Evolutionary conservation across 2,797 vertebrate species (phyloP), one percentile per base, ranked within the genome.

Genomic region (Mionectes olivaceus): DNA sequence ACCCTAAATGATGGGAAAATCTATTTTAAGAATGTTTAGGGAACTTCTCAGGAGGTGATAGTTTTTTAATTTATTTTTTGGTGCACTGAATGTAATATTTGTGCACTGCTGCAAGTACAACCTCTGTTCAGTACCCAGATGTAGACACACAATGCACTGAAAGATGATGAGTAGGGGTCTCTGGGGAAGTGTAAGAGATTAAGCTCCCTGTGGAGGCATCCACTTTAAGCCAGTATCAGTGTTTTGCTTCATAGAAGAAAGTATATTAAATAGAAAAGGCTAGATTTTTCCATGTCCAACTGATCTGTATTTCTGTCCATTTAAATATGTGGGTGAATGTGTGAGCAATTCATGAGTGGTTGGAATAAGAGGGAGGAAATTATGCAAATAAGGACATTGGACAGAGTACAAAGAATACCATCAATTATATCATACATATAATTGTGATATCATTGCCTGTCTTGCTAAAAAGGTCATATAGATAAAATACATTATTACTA

Each of bases 11-110:
- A 95, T 60, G 30, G 39, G 25, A 90, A 92, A 91, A 79, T 73
- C 85, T 90, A 90, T 94, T 96, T 94, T 91, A 93, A 80, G 91
- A 82, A 96, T 84, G 87, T 88, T 94, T 28, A 22, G 90, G 83
- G 94, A 94, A 94, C 89, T 92, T 93, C 50, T 84, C 28, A 63
- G 63, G 56, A 65, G 1, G 11, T 19, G 28, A 39, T 50, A 24
- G 53, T 76, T 56, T 43, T 35, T 15, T 5, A 43, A 3, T 10
- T 35, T 65, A n/a, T 33, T 37, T 82, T n/a, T 79, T 52, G 3
- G 17, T 33, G 23, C 28, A 46, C 24, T 22, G 61, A 83, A 87
- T 55, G 16, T 33, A 68, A 4, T 49, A 67, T 52, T 87, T 53
- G 33, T 60, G 43, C 19, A 10, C 9, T 81, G 56, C 57, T 65